Base-by-base conservation (phyloP, 1,140 invertebrate species). In the Trachymyrmex cornetzi region DNA sequence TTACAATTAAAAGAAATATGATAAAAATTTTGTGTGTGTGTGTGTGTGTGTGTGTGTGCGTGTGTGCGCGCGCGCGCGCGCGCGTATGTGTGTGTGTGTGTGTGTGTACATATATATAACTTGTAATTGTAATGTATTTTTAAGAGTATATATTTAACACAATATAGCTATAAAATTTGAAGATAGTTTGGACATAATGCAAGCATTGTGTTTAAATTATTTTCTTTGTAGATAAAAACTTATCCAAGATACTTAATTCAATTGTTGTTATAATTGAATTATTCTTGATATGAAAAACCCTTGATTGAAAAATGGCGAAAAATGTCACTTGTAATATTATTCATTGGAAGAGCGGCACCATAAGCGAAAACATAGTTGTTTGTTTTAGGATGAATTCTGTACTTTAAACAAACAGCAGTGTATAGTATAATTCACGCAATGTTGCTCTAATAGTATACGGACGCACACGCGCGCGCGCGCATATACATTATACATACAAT, bases 381-480 rank as follows among this genome's bases (percentile, higher is more conserved):
- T 53, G 30, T 75, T 75, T 75, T 55, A 75, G n/a, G 30, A 30
- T 57, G 30, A 57, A n/a, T 79, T n/a, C 59, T 79, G 19, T 66
- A 48, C 6, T 64, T 30, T 59, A 61, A 57, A 11, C n/a, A 59
- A 77, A 4, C 34, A 63, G 19, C 1, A 16, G 30, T 79, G 24
- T 79, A 30, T 30, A 44, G 38, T 44, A 77, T 64, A 77, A 63
- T 12, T 63, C 38, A 30, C 12, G 2, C 7, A 64, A 48, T 27
- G 22, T 30, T 38, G 30, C 30, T 38, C 38, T 6, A n/a, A 61
- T 2, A 11, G 30, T 64, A 44, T 44, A 44, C 38, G 38, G 38
- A 9, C 22, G 19, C 5, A 64, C 14, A 12, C 14, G 48, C 14
- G 48, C 14, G 48, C 48, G 48, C 48, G 14, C 9, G 48, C 3